A percentile compares a stretch with the other conserved stretches of the same genome.
Evolutionary conservation across 1,140 invertebrate species (phyloP).

Genomic region (Magallana angulata): DNA sequence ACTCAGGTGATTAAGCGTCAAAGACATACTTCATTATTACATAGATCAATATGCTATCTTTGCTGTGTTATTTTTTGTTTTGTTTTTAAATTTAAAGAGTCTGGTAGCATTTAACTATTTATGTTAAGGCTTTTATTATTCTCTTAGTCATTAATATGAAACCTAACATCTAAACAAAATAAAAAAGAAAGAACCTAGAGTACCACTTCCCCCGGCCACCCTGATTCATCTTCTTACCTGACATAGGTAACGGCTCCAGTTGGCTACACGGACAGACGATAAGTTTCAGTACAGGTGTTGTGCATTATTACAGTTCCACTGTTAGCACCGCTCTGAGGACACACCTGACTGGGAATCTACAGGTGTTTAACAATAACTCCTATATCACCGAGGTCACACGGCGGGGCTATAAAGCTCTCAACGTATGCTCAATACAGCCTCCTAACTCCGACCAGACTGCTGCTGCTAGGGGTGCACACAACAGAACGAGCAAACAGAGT

Average conservation of each 20-base stretch:
- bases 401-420: neutral
- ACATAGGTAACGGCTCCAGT: neutral
- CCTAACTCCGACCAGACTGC: neutral
- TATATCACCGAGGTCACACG: neutral
- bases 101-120: too few relatives aligned
- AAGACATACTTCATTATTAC: too few relatives aligned
- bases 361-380: slow-evolving; percentile 1
- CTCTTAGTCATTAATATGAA: too few relatives aligned
- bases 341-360: neutral
- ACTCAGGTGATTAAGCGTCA: too few relatives aligned
- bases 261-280: neutral
- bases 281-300: neutral
- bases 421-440: neutral
- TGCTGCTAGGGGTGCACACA: neutral
- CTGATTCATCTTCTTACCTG: neutral
- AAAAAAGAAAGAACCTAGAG: too few relatives aligned
- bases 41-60: too few relatives aligned
- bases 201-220: too few relatives aligned
- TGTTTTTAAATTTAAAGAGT: too few relatives aligned
- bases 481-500: too few relatives aligned
- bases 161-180: too few relatives aligned
- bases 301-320: neutral
- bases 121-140: too few relatives aligned
- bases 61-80: too few relatives aligned
- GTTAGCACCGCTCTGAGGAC: neutral